Evolutionary conservation across 2,113 vertebrate genomes (phyloP).

Genomic region (Seriola rivoliana): DNA sequence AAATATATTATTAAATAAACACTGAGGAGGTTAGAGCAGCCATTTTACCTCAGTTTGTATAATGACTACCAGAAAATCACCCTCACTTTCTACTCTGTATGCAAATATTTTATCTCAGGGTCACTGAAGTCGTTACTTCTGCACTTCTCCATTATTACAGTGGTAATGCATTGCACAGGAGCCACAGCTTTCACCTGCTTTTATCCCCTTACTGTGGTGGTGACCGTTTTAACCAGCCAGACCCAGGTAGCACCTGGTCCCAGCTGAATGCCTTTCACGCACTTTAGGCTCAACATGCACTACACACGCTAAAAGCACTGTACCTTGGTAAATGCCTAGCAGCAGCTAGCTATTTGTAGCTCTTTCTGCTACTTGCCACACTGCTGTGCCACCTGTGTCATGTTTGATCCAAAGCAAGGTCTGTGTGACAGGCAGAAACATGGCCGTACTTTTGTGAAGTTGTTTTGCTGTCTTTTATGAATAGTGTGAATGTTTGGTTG

Average conservation of each 20-base stretch:
- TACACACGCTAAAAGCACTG: slow-evolving; percentile 37
- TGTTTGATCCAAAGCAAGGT: slow-evolving; percentile 65
- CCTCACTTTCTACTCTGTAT: neutral
- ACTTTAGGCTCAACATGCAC: slow-evolving; percentile 34
- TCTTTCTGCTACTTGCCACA: slow-evolving; percentile 49
- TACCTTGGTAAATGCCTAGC: slow-evolving; percentile 36
- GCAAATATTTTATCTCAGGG: neutral
- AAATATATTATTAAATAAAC: neutral
- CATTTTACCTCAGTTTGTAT: neutral
- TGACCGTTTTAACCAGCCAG: slow-evolving; percentile 66
- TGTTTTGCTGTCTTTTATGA: slow-evolving; percentile 61
- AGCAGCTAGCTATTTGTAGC: slow-evolving; percentile 37
- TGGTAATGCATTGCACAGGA: slow-evolving; percentile 18
- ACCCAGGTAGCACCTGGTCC: slow-evolving; percentile 68
- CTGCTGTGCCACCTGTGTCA: slow-evolving; percentile 74
- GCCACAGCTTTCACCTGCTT: slow-evolving; percentile 57
- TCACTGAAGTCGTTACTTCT: slow-evolving; percentile 7
- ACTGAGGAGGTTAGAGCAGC: neutral
- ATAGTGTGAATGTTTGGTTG: slow-evolving; percentile 56
- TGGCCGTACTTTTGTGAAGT: slow-evolving; percentile 8
- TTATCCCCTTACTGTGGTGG: slow-evolving; percentile 20
- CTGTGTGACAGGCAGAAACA: slow-evolving; percentile 34
- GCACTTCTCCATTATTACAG: slow-evolving; percentile 6
- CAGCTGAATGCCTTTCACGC: slow-evolving; percentile 41
- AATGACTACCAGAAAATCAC: neutral